Conservation (phyloP, 2,888 invertebrate species). For the Deilephila elpenor region DNA sequence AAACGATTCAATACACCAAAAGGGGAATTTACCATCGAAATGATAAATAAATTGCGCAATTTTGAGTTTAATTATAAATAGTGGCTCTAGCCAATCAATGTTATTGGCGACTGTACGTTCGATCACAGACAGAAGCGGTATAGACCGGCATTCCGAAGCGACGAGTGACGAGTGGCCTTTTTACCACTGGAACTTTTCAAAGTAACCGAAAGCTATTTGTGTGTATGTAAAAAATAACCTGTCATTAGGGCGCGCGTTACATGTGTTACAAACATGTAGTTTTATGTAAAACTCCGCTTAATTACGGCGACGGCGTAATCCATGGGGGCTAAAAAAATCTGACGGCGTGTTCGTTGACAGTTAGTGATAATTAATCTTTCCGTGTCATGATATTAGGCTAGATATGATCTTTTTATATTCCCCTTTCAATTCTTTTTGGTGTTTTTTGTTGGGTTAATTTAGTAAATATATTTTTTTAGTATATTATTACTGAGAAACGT, state of each 20-base stretch:
- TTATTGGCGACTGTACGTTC: constrained; percentile 38
- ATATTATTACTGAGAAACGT: background rate
- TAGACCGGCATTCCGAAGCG: constrained; percentile 42
- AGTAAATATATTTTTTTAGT: background rate
- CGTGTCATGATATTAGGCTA: constrained; percentile 35
- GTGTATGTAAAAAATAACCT: constrained; percentile 44
- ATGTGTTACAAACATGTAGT: constrained; percentile 26
- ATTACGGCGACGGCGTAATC: constrained; percentile 21
- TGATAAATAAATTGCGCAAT: background rate
- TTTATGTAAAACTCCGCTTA: constrained; percentile 19
- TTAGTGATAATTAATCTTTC: constrained; percentile 27
- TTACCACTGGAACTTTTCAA: constrained; percentile 43
- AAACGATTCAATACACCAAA: no score
- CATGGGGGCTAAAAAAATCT: constrained; percentile 18
- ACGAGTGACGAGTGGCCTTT: constrained; percentile 52
- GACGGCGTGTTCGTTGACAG: constrained; percentile 16
- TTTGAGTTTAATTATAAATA: constrained; percentile 8
- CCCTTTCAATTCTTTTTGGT: background rate
- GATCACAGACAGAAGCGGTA: constrained; percentile 42
- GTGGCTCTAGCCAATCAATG: constrained; percentile 12
- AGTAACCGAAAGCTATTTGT: constrained; percentile 46
- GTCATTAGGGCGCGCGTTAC: constrained; percentile 26
- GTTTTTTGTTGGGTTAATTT: background rate
- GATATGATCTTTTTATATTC: background rate
- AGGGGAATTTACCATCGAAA: no score